Evolutionary conservation across 64 coral and sea anemone species (phyloP), one percentile per base, ranked within the genome.

Genomic region (Actinia tenebrosa): DNA sequence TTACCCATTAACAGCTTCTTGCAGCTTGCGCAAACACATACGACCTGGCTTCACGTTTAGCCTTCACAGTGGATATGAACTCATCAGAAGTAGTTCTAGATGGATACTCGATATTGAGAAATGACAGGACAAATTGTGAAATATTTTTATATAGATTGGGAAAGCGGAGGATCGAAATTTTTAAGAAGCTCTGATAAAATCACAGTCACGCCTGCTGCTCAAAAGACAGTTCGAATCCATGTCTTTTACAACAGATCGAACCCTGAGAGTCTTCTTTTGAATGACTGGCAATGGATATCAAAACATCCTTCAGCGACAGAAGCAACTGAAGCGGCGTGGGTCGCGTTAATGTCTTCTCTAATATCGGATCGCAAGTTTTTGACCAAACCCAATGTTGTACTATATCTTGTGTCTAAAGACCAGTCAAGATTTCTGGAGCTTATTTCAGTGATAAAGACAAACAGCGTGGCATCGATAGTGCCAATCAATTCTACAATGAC

Each of bases 381-480:
- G 16, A 11, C 80, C 45, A 83, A 56, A 83, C 46, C 80, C n/a
- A 83, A 83, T 23, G 80, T 83, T n/a, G 53, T 56, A 16, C 80
- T 83, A 10, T 83, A 83, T 56, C 45, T 83, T 15, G 80, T 83
- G 80, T 83, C 80, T 45, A 56, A n/a, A 43, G 22, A 83, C 43
- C 27, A 52, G 37, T 22, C 44, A 83, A 26, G 80, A n/a, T 83
- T 83, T 23, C 53, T 23, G 80, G 80, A 83, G 53, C 80, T 83
- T 56, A 83, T 83, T 10, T 47, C 80, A 5, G 19, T 83, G 46
- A 47, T 83, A 43, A 83, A 50, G 7, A 50, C 47, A 50, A 50
- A 50, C 13, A 46, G 45, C 20, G 16, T 30, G 5, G 80, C 80
- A 16, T 43, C 27, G 9, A 53, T 56, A 53, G 80, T 83, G 46